Evolutionary conservation across 2,113 vertebrate species (phyloP).

Genomic region (Mobula birostris): DNA sequence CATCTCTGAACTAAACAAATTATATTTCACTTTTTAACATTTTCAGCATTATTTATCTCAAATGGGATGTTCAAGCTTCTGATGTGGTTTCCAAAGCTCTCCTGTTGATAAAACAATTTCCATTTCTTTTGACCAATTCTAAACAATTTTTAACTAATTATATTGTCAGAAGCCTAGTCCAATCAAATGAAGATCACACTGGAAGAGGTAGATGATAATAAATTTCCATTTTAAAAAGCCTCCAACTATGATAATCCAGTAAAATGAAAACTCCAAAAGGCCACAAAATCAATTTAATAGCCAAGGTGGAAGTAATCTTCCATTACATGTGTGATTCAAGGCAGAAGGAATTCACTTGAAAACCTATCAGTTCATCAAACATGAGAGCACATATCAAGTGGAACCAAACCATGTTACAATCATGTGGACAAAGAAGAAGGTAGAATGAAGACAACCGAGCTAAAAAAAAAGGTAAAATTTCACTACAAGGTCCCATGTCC

Average conservation of each 20-base stretch:
- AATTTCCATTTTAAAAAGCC: background rate
- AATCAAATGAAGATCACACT: background rate
- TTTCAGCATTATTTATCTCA: background rate
- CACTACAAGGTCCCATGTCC: background rate
- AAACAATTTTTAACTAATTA: background rate
- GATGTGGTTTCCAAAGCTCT: background rate
- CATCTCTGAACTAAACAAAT: background rate
- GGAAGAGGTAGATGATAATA: background rate
- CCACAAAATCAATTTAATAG: background rate
- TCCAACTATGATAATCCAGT: background rate
- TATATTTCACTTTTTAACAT: background rate
- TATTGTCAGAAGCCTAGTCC: background rate
- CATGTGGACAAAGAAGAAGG: background rate
- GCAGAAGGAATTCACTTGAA: background rate
- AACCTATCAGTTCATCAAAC: background rate
- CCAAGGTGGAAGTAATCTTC: background rate
- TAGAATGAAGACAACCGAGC: background rate
- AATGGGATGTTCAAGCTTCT: background rate
- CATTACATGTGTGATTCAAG: background rate
- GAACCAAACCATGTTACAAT: background rate
- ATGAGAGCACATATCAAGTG: background rate
- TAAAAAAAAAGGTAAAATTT: background rate
- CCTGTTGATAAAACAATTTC: background rate
- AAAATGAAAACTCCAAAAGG: background rate
- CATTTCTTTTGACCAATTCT: background rate